Evolutionary conservation across 1,140 invertebrate species (phyloP), one percentile per base, ranked within the genome.

Genomic region (Apis cerana): DNA sequence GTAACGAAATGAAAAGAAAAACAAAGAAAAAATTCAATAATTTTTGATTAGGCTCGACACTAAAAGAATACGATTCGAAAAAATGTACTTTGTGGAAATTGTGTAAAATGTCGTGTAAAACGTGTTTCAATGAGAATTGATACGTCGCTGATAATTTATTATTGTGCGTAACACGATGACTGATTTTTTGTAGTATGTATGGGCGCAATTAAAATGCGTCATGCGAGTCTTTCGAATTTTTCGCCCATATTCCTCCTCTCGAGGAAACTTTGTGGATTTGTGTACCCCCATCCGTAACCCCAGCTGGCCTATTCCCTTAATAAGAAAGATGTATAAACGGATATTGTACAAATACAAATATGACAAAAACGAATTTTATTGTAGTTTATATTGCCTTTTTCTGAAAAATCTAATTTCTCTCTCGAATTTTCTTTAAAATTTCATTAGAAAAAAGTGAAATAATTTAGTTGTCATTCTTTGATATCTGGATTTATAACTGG

Each of bases 311-410:
- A 70, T 52, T 70, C 80, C 48, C 17, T 52, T 67, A 61, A 75
- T 21, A 75, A 74, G 52, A 74, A 72, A 75, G 52, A 17, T 85
- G 64, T 78, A 82, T 85, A 83, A 85, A 79, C 65, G 58, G 54
- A 87, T 54, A 54, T 82, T 87, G 75, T 67, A 83, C 75, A 79
- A 83, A 83, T 79, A 71, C 71, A 71, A 19, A 82, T 23, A 54
- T 77, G 62, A 82, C 10, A 71, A 68, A 85, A 77, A 75, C 3
- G 10, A 62, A 79, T 52, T 62, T 2, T 23, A 10, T 80, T 43
- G 10, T 78, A 69, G 23, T 58, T 12, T 13, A 23, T 61, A 23
- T n/a, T 13, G 0, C 5, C 12, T 12, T 48, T 50, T 43, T 7
- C 33, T 7, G 5, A 15, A 3, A 54, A 43, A 43, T 43, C 5